Evolutionary conservation across 1,140 invertebrate genomes (phyloP).

Genomic region (Pantala flavescens): DNA sequence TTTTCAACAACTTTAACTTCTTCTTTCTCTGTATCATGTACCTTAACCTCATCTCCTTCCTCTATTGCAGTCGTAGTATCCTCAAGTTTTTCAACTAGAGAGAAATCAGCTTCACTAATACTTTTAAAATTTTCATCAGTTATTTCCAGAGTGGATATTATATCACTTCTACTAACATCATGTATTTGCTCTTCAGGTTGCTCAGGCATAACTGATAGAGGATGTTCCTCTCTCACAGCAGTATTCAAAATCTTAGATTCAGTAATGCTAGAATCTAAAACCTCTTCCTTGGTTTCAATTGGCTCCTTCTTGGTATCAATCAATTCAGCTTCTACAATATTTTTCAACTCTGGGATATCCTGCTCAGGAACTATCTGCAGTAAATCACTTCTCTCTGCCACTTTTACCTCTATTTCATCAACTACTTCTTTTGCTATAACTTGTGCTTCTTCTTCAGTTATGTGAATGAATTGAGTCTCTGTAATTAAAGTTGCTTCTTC

Average conservation of each 20-base stretch:
- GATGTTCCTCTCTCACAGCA: conserved; percentile 31
- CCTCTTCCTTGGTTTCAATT: too few relatives aligned
- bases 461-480: not conserved
- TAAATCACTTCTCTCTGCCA: conserved; percentile 32
- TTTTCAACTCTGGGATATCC: not conserved
- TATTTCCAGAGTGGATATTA: conserved; percentile 51
- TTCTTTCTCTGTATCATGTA: not conserved
- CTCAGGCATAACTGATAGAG: conserved; percentile 39
- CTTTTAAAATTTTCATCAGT: conserved; percentile 54
- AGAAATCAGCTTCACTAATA: conserved; percentile 55
- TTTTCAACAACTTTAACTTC: conserved; percentile 31
- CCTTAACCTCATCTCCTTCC: not conserved
- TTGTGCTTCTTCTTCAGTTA: conserved; percentile 34
- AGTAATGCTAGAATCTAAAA: too few relatives aligned
- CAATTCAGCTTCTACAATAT: too few relatives aligned
- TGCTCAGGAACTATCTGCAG: not conserved
- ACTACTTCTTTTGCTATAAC: conserved; percentile 40
- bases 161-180: conserved; percentile 38
- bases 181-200: conserved; percentile 36
- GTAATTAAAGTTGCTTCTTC: too few relatives aligned
- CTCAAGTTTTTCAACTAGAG: conserved; percentile 45
- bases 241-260: too few relatives aligned
- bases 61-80: conserved; percentile 1
- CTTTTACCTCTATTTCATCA: conserved; percentile 41
- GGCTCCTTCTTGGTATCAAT: too few relatives aligned